Base-by-base conservation (phyloP, 1,140 invertebrate species). In the Acromyrmex echinatior region DNA sequence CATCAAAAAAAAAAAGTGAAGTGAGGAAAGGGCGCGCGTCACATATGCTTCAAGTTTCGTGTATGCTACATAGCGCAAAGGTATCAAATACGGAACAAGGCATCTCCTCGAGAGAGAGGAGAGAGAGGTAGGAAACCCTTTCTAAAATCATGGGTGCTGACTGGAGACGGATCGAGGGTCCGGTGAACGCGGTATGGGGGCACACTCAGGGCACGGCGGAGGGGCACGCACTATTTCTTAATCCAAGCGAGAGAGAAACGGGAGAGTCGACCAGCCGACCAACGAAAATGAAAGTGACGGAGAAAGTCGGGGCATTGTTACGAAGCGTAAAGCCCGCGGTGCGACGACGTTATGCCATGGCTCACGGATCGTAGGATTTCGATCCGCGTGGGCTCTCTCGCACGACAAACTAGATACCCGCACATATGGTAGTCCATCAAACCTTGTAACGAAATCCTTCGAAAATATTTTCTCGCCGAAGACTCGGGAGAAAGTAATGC, bases 261-360 rank as follows among this genome's bases (percentile, higher is more conserved):
- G 80, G 76, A 87, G 87, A 88, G 87, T 58, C 77, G 74, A 74
- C 66, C 89, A 92, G 86, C 90, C 92, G 92, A 93, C 92, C 92
- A 95, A 95, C 94, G 94, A 95, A 95, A 95, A 95, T 93, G 95
- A 95, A 95, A 95, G 95, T 95, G 93, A 95, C 93, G 94, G 95
- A 95, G 94, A 95, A 95, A 95, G 95, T 95, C 93, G 89, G 89
- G 93, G 93, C 90, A 95, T 95, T 95, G 94, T 95, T 95, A 95
- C 94, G 92, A 93, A 93, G 93, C 92, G 91, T 93, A 92, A 93
- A 92, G 93, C 91, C 90, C 90, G 88, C 85, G 88, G 87, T 86
- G 87, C 86, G 90, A 88, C 82, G 71, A 88, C n/a, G 51, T 91
- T 89, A 45, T 65, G 63, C 78, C 63, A 58, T 39, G 58, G 63